Evolutionary conservation across 2,888 invertebrate genomes (phyloP).

Genomic region (Archips xylosteana): DNA sequence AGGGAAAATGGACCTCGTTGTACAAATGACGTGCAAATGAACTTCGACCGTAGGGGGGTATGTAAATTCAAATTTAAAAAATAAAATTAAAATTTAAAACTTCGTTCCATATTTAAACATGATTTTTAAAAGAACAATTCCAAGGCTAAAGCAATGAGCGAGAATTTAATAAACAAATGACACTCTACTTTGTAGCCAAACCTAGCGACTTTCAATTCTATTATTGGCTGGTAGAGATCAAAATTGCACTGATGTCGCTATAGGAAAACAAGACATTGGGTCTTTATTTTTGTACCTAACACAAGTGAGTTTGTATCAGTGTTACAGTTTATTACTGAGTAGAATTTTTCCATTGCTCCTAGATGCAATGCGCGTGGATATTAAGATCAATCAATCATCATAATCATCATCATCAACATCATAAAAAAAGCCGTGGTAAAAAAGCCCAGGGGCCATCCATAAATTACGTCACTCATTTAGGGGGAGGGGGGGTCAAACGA

Average conservation of each 20-base stretch:
- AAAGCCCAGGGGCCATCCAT: too few species aligned
- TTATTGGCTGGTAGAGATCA: background rate
- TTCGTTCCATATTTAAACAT: slow-evolving; percentile 13
- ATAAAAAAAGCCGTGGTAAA: too few species aligned
- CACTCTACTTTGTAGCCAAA: background rate
- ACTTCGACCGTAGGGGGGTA: too few species aligned
- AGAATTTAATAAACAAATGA: slow-evolving; percentile 19
- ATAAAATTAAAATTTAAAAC: background rate
- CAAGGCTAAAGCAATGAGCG: slow-evolving; percentile 29
- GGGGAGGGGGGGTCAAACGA: too few species aligned
- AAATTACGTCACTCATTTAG: too few species aligned
- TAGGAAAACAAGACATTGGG: background rate
- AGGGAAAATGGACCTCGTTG: too few species aligned
- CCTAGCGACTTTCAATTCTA: background rate
- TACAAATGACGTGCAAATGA: too few species aligned
- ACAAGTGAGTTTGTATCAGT: background rate
- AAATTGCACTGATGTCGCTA: background rate
- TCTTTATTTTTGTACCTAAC: background rate
- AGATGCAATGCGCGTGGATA: background rate
- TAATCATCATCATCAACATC: background rate
- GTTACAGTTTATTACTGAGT: background rate
- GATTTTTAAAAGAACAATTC: slow-evolving; percentile 7
- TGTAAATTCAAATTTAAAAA: too few species aligned
- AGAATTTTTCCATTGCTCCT: background rate
- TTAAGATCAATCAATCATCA: background rate